These are phyloP conservation scores for Luscinia luscinia DNA, from an alignment of 2,797 vertebrate species.

Conservation along the genomic window DNA sequence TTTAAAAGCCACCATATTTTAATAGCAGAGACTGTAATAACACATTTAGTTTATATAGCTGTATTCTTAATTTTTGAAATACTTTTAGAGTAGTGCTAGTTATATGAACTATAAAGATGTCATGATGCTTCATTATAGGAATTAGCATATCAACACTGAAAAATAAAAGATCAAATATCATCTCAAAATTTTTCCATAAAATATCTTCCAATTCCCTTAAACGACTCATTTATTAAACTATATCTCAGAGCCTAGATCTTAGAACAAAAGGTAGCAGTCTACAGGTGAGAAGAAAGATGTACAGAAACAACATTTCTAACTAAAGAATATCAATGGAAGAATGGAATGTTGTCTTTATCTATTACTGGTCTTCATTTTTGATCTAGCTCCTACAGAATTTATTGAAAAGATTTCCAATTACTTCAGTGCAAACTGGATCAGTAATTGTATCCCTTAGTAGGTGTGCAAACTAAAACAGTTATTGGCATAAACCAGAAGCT, in stretches of 20 bases:
- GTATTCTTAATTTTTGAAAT: neutral
- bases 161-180: neutral
- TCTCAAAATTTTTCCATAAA: neutral
- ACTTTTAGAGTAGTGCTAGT: neutral
- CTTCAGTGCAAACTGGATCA: neutral
- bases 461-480: neutral
- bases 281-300: rapidly evolving
- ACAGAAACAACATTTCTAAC: neutral
- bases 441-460: neutral
- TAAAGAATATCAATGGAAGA: neutral
- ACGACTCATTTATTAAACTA: neutral
- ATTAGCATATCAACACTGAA: neutral
- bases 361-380: neutral
- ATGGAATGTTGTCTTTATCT: neutral
- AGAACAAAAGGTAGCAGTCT: neutral
- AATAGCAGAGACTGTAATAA: neutral
- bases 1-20: neutral
- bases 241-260: neutral
- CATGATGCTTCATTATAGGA: neutral
- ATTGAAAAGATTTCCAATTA: neutral
- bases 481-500: neutral
- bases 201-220: neutral
- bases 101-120: neutral
- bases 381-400: neutral
- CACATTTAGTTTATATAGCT: neutral